Base-by-base conservation (phyloP, 2,888 invertebrate genomes). In the Melanotus villosus region DNA sequence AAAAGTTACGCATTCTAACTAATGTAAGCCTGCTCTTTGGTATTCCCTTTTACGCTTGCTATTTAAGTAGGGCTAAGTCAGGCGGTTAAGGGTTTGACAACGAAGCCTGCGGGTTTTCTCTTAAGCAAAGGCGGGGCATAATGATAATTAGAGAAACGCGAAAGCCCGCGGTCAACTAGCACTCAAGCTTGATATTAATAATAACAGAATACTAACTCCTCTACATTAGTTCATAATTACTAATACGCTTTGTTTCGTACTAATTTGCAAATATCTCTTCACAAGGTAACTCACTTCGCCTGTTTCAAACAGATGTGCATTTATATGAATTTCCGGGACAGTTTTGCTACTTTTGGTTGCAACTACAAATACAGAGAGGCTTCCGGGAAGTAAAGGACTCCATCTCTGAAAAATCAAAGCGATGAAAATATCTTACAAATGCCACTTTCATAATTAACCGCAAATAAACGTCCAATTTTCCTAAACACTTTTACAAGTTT, bases 41-140 rank as follows among this genome's bases (percentile, higher is more conserved):
- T 71, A 77, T 78, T 77, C 77, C 75, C 75, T 79, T 78, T 77
- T 76, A 76, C 71, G 74, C 74, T 77, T 75, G 73, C 71, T 76
- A 76, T 74, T 76, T 73, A 71, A 72, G 71, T 71, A 68, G 68
- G 71, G 73, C 73, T 76, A 76, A 77, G 76, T 77, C 76, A 76
- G 72, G 75, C 71, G 75, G 72, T 74, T 76, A 72, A 73, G 71
- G 72, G 73, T 73, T 71, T 69, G 65, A 65, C 69, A 60, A 54
- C 60, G 54, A 54, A 69, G 58, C 69, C 69, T 54, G 69, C 45
- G 58, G 69, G 60, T 65, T 69, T 69, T 58, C 69, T 64, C 69
- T 60, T 50, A 64, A 60, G 68, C 52, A 57, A 65, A 66, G 47
- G 58, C 60, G 70, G 70, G 70, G 69, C 72, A 72, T 54, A 75